A percentile compares a stretch with the other conserved stretches of the same genome.
phyloP scores from a whole-genome alignment of 2,888 invertebrate genomes.

The Ferrisia virgata region DNA sequence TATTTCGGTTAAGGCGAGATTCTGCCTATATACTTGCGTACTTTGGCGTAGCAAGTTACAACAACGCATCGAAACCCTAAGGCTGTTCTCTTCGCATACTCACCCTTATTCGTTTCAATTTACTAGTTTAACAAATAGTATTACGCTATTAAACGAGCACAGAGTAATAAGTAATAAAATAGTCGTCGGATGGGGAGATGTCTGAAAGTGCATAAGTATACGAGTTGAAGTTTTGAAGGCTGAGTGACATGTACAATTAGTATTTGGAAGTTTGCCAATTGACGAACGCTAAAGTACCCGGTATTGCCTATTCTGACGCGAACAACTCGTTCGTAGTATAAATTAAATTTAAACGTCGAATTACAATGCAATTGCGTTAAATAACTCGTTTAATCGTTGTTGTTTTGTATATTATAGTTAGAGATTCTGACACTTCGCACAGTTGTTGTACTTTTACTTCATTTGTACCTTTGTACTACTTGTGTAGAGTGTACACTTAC shows the following conservation, averaged over 20 bases:
- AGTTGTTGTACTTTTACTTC: neutral
- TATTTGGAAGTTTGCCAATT: slow-evolving; percentile 20
- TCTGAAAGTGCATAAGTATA: neutral
- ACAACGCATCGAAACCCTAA: neutral
- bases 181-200: neutral
- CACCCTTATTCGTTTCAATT: neutral
- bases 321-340: neutral
- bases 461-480: too few species aligned
- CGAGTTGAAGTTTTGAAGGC: neutral
- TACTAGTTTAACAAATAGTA: slow-evolving; percentile 12
- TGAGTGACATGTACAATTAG: slow-evolving; percentile 25
- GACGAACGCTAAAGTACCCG: neutral
- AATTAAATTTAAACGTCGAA: slow-evolving; percentile 8
- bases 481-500: too few species aligned
- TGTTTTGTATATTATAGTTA: neutral
- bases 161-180: neutral
- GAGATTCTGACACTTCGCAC: neutral
- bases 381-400: slow-evolving; percentile 4
- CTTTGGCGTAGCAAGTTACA: too few species aligned
- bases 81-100: neutral
- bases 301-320: neutral
- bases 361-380: slow-evolving; percentile 14
- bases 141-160: neutral
- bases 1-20: neutral
- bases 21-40: too few species aligned